phyloP scores from a whole-genome alignment of 2,113 vertebrate species.

The Gadus chalcogrammus region DNA sequence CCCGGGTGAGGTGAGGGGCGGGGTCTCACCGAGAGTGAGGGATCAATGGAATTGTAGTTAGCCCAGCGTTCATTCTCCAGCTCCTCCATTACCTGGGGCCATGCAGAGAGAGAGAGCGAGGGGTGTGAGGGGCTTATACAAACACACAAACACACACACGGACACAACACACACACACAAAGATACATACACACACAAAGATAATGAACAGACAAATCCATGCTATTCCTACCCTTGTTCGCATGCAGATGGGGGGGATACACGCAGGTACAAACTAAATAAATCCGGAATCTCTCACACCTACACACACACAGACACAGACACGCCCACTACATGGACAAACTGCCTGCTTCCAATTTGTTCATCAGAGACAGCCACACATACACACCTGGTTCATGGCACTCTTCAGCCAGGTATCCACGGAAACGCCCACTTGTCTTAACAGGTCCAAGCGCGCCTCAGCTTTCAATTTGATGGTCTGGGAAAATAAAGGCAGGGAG shows the following conservation, averaged over 20 bases:
- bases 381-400: constrained; percentile 88
- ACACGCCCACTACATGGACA: background rate
- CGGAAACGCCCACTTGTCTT: constrained; percentile 93
- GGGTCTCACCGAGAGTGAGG: constrained; percentile 84
- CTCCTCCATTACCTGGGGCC: constrained; percentile 95
- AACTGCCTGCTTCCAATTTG: background rate
- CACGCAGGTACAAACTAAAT: background rate
- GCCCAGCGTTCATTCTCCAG: constrained; percentile 98
- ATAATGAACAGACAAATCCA: too few species aligned
- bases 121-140: constrained; percentile 22
- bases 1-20: constrained; percentile 26
- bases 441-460: constrained; percentile 92
- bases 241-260: background rate
- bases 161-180: constrained; percentile 7
- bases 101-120: constrained; percentile 61
- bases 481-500: constrained; percentile 20
- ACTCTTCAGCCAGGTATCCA: constrained; percentile 96
- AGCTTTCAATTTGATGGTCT: constrained; percentile 95
- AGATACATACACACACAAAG: background rate
- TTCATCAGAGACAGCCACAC: background rate
- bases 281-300: background rate
- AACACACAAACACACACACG: constrained; percentile 5
- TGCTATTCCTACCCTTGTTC: background rate
- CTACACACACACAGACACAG: background rate
- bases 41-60: constrained; percentile 84